These are phyloP conservation scores for Galerucella nymphaeae DNA, from an alignment of 2,888 invertebrate species.

Conservation along the genomic window DNA sequence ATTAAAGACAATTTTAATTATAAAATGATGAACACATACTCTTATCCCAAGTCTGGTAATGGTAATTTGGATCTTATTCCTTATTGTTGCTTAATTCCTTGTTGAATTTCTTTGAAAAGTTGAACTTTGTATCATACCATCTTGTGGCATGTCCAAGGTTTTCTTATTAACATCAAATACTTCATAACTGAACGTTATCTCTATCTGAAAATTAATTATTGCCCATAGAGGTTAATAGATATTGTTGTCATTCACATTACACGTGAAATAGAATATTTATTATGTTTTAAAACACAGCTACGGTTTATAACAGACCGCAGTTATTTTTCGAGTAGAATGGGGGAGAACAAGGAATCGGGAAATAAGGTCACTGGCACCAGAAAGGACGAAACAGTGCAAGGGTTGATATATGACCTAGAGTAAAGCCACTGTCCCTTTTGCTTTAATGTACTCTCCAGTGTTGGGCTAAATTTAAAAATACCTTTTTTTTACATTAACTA, in stretches of 20 bases:
- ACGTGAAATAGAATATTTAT: neutral
- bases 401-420: slow-evolving; percentile 52
- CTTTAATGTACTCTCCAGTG: slow-evolving; percentile 34
- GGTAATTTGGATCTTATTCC: too few relatives aligned
- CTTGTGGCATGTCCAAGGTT: too few relatives aligned
- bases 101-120: too few relatives aligned
- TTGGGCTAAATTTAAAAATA: slow-evolving; percentile 20
- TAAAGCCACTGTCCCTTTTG: slow-evolving; percentile 42
- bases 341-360: slow-evolving; percentile 18
- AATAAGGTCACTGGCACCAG: slow-evolving; percentile 45
- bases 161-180: too few relatives aligned
- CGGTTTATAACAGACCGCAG: neutral
- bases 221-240: too few relatives aligned
- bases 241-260: neutral
- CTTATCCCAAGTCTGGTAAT: too few relatives aligned
- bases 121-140: too few relatives aligned
- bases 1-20: too few relatives aligned
- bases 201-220: too few relatives aligned
- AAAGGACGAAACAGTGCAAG: slow-evolving; percentile 52
- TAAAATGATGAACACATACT: too few relatives aligned
- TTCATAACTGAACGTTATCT: too few relatives aligned
- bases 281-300: neutral
- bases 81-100: too few relatives aligned
- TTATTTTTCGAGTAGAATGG: slow-evolving; percentile 5
- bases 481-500: slow-evolving; percentile 25